Base-by-base conservation (phyloP, 2,888 invertebrate species). In the Copidosoma aretas region DNA sequence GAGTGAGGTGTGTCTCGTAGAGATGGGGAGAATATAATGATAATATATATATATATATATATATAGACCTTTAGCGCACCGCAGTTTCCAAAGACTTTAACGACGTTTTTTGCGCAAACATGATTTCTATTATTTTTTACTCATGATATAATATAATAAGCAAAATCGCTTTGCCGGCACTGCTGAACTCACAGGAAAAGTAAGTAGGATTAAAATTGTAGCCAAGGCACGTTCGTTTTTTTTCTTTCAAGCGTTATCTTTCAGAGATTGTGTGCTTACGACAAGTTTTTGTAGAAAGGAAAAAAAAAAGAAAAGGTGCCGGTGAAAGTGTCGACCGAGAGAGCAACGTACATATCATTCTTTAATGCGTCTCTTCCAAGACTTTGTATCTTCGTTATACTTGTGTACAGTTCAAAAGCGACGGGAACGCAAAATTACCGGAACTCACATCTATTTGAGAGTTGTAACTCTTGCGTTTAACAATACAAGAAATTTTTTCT, bases 1-100 rank as follows among this genome's bases (percentile, higher is more conserved):
- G 10, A 32, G 32, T 32, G 32, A 32, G 3, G 3, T 8, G 32
- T 8, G 32, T 32, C 32, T 32, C 32, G 4, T 32, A 8, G 32
- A 32, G 32, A 32, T 32, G 32, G 32, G 32, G 8, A 32, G n/a
- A n/a, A n/a, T n/a, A n/a, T 32, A 32, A 32, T 32, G 8, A 32
- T 32, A 32, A 32, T 32, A 32, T 5, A 32, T 32, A n/a, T n/a
- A n/a, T n/a, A n/a, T n/a, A n/a, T n/a, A n/a, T n/a, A n/a, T n/a
- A n/a, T 14, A 14, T 8, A 41, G 43, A 59, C 22, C 64, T 39
- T 72, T 64, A 65, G 66, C 71, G 73, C 73, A 73, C 73, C 71
- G 73, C 14, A 69, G 70, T 72, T 75, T 73, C 75, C 76, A 75
- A 76, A 76, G 76, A 75, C 71, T 73, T 61, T 62, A 63, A 68